Base-by-base conservation (phyloP, 2,888 invertebrate species). In the Dynastes hyllus region DNA sequence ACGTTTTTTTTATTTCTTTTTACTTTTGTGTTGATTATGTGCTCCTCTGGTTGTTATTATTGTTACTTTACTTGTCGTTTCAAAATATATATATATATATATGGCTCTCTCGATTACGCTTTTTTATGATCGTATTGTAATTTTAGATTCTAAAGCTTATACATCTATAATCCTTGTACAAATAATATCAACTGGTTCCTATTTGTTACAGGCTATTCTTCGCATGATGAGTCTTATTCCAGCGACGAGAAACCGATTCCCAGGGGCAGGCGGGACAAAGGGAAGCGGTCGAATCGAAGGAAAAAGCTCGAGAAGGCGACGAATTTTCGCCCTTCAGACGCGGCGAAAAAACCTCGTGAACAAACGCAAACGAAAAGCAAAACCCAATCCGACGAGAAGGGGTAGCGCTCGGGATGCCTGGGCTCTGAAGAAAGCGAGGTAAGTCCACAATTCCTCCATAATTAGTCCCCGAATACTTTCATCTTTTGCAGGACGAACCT, bases 261-360 rank as follows among this genome's bases (percentile, higher is more conserved):
- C 32, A 83, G 88, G 78, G 86, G 87, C 55, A 85, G 86, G 61
- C 85, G 89, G 50, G 88, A 88, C 78, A 89, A 89, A 84, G 88
- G 89, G 73, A 87, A 86, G 82, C 84, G 89, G 2, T 80, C 88
- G 2, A 89, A 89, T 81, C 85, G 53, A 90, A 90, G 81, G 89
- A 90, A 89, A 89, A 29, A 89, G 87, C 76, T 89, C 89, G 6
- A 89, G 89, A 88, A 78, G 88, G 88, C 73, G 89, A 89, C 78
- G 88, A 88, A 88, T 63, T 88, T 88, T 82, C 86, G 87, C 69
- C 87, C 85, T 27, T 88, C 88, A 1, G 89, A 88, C 80, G 84
- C 82, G n/a, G 85, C 65, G 89, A 88, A 53, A 87, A 87, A 85
- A 80, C 86, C 86, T 37, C 84, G 85, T 63, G 82, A 85, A 80